These are phyloP conservation scores for Daboia siamensis DNA, from an alignment of 2,113 vertebrate species.

Conservation along the genomic window DNA sequence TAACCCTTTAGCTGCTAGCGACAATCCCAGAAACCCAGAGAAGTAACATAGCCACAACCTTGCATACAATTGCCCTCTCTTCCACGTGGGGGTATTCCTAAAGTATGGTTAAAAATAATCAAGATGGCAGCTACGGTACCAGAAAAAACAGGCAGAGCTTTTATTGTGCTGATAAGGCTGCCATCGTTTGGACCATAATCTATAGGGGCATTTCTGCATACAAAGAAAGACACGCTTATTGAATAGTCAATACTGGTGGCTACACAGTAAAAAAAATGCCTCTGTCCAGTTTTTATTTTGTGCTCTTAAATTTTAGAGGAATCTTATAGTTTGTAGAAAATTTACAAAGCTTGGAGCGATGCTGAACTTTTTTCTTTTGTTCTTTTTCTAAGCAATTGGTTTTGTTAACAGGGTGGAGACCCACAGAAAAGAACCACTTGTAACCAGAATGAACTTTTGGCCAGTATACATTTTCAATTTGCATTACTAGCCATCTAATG, in stretches of 20 bases:
- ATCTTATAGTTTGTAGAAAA: background rate
- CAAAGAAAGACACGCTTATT: slow-evolving; percentile 27
- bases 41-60: slow-evolving; percentile 11
- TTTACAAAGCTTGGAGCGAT: background rate
- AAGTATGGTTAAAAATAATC: background rate
- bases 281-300: slow-evolving; percentile 16
- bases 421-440: background rate
- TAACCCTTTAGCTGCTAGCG: background rate
- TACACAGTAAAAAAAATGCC: background rate
- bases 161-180: background rate
- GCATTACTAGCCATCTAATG: background rate
- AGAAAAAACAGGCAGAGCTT: background rate
- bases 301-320: background rate
- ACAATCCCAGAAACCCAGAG: background rate
- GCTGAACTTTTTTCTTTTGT: background rate
- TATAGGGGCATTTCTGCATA: background rate
- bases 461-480: background rate
- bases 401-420: background rate
- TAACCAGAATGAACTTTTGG: background rate
- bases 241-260: background rate
- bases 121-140: background rate
- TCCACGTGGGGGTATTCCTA: background rate
- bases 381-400: background rate
- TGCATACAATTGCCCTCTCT: background rate
- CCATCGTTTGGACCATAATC: background rate